A percentile compares a stretch with the other conserved stretches of the same genome.
Conservation (phyloP, 2,113 vertebrate genomes). For the Amphiprion percula region DNA sequence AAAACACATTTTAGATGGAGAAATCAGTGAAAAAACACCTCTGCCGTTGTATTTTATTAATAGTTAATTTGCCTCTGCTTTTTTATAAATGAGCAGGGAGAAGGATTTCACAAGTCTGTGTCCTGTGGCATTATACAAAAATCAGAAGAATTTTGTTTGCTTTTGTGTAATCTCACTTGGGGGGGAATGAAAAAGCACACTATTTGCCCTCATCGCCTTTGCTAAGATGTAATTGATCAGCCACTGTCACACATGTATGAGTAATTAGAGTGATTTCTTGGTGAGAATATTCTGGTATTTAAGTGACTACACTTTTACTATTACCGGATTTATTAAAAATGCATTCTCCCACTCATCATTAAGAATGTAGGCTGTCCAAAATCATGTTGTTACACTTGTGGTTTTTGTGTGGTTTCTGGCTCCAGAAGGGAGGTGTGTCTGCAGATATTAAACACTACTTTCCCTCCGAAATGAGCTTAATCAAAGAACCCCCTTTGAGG, state of each 20-base stretch:
- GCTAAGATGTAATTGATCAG: conserved; percentile 20
- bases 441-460: background rate
- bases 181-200: background rate
- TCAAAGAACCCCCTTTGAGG: background rate
- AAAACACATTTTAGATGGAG: conserved; percentile 15
- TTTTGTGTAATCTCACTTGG: background rate
- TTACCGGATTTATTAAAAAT: conserved; percentile 64
- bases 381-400: conserved; percentile 27
- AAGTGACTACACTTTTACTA: conserved; percentile 39
- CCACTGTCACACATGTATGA: conserved; percentile 28
- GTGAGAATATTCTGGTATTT: background rate
- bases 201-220: background rate
- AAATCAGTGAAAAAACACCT: conserved; percentile 9
- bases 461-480: background rate
- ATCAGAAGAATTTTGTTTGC: background rate
- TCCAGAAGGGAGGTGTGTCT: conserved; percentile 1
- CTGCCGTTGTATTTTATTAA: conserved; percentile 11
- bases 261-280: conserved; percentile 46
- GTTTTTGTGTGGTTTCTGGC: conserved; percentile 9
- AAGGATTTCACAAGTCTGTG: conserved; percentile 8
- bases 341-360: conserved; percentile 38
- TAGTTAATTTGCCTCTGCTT: conserved; percentile 32
- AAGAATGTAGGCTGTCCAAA: conserved; percentile 45
- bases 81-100: conserved; percentile 28
- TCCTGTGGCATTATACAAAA: conserved; percentile 9